Percentiles rank a stretch among this genome's conserved stretches.
Evolutionary conservation across 2,888 invertebrate genomes (phyloP).

Genomic region (Macaria liturata): DNA sequence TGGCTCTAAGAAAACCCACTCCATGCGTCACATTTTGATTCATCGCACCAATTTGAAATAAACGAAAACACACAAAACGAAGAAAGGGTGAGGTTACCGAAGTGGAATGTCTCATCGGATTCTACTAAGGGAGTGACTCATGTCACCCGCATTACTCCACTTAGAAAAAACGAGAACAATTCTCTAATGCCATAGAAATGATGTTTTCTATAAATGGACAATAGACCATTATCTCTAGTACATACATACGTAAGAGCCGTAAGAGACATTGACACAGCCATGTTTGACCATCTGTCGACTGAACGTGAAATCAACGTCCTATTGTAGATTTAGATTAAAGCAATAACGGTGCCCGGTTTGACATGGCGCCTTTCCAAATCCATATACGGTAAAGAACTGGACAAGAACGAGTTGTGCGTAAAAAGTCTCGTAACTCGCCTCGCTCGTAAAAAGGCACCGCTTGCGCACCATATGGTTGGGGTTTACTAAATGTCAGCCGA

Average conservation of each 20-base stretch:
- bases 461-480: constrained; percentile 64
- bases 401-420: constrained; percentile 46
- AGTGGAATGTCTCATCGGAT: constrained; percentile 7
- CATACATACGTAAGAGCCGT: constrained; percentile 6
- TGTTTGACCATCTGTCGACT: constrained; percentile 48
- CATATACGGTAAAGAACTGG: constrained; percentile 60
- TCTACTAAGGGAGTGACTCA: constrained; percentile 22
- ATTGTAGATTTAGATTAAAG: constrained; percentile 60
- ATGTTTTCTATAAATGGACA: constrained; percentile 5
- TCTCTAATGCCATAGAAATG: background rate
- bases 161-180: constrained; percentile 12
- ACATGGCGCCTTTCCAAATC: constrained; percentile 65
- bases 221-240: constrained; percentile 10
- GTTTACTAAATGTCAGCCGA: constrained; percentile 45
- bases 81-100: constrained; percentile 18
- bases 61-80: constrained; percentile 18
- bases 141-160: constrained; percentile 13
- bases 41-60: constrained; percentile 12
- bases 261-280: constrained; percentile 27
- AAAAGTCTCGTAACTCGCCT: constrained; percentile 50
- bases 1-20: too few species aligned
- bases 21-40: constrained; percentile 24
- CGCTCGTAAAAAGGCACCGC: constrained; percentile 56
- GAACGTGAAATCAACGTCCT: constrained; percentile 58
- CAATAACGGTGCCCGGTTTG: constrained; percentile 54